Conservation (phyloP, 1,140 invertebrate genomes). For the Halotydeus destructor region DNA sequence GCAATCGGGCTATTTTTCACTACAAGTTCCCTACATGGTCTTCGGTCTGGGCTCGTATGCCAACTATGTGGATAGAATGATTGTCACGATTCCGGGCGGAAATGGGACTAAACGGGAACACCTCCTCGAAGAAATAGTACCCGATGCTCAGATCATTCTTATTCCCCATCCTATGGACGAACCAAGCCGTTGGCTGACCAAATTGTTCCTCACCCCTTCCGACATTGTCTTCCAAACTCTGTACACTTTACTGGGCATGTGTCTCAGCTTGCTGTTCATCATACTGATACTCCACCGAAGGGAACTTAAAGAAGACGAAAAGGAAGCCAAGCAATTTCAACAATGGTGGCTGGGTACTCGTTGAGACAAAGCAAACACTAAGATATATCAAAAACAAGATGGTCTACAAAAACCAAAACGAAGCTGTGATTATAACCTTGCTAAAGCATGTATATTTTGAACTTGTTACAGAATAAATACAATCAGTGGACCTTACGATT, state of each 20-base stretch:
- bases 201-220: conserved; percentile 87
- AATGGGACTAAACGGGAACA: conserved; percentile 10
- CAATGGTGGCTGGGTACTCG: conserved; percentile 34
- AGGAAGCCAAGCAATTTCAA: conserved; percentile 12
- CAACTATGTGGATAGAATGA: conserved; percentile 83
- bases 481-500: too few relatives aligned
- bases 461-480: too few relatives aligned
- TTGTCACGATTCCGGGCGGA: conserved; percentile 46
- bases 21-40: conserved; percentile 80
- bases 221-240: conserved; percentile 78
- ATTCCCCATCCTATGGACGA: conserved; percentile 62
- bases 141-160: conserved; percentile 88
- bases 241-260: conserved; percentile 63
- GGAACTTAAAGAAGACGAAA: conserved; percentile 37
- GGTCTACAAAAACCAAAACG: too few relatives aligned
- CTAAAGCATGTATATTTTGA: too few relatives aligned
- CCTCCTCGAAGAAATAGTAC: conserved; percentile 80
- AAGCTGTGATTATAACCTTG: too few relatives aligned
- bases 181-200: conserved; percentile 63
- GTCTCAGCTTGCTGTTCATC: conserved; percentile 57
- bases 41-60: conserved; percentile 90
- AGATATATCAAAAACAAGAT: too few relatives aligned
- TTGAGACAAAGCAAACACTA: too few relatives aligned
- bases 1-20: conserved; percentile 70
- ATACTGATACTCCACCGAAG: conserved; percentile 76